Evolutionary conservation across 2,888 invertebrate genomes (phyloP).

Genomic region (Acleris literana): DNA sequence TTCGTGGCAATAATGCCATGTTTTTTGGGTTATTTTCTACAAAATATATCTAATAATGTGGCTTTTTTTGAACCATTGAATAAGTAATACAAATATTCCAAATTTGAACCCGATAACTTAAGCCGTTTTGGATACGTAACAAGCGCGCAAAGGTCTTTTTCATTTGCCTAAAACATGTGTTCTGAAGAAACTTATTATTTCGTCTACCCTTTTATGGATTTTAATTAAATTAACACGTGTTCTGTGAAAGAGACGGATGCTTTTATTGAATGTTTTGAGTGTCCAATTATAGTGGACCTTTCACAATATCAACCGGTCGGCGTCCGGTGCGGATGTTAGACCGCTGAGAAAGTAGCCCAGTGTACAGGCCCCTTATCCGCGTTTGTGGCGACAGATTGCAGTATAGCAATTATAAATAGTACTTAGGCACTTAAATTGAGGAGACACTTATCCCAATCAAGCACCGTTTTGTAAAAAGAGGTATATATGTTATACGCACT

Average conservation of each 20-base stretch:
- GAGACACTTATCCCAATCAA: too few species aligned
- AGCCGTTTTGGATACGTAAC: too few species aligned
- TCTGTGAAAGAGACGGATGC: slow-evolving; percentile 14
- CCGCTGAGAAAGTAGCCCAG: slow-evolving; percentile 43
- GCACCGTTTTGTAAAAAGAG: too few species aligned
- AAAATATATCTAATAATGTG: too few species aligned
- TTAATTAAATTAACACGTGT: neutral
- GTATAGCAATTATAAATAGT: neutral
- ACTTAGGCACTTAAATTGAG: neutral
- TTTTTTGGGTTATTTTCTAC: too few species aligned
- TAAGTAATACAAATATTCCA: too few species aligned
- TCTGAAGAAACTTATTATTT: neutral
- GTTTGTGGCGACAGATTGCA: neutral
- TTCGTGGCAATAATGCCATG: too few species aligned
- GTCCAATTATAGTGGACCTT: slow-evolving; percentile 40
- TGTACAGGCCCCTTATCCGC: slow-evolving; percentile 2
- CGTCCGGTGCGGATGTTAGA: slow-evolving; percentile 45
- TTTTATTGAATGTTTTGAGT: slow-evolving; percentile 26
- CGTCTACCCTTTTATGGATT: neutral
- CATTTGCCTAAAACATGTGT: too few species aligned
- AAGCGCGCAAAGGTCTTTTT: too few species aligned
- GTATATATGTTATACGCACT: too few species aligned
- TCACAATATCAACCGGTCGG: slow-evolving; percentile 44
- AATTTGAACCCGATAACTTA: too few species aligned
- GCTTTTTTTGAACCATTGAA: too few species aligned